Evolutionary conservation across 2,888 invertebrate species (phyloP).

Genomic region (Oxyscelio sp.): DNA sequence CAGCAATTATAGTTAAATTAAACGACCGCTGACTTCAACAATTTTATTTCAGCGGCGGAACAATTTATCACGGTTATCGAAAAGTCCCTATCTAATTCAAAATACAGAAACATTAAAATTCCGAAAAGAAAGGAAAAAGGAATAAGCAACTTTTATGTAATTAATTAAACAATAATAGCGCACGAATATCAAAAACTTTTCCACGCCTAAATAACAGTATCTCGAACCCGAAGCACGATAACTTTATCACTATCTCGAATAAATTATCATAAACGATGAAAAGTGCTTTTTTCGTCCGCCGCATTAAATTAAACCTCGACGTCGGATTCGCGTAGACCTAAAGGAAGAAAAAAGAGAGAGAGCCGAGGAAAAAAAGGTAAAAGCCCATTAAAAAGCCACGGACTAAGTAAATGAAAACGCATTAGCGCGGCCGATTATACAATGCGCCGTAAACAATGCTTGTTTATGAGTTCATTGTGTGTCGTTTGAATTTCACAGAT

Average conservation of each 20-base stretch:
- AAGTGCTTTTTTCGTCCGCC: conserved; percentile 38
- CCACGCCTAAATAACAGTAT: conserved; percentile 42
- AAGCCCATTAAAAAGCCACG: conserved; percentile 1
- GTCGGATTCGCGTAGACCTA: background rate
- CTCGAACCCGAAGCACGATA: conserved; percentile 54
- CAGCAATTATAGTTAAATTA: no score
- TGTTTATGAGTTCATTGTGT: conserved; percentile 48
- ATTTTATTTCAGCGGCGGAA: no score
- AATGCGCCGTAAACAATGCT: conserved; percentile 41
- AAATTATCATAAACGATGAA: conserved; percentile 63
- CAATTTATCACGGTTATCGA: no score
- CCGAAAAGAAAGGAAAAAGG: no score
- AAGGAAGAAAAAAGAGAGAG: background rate
- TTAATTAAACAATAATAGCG: no score
- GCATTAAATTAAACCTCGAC: background rate
- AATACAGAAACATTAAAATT: no score
- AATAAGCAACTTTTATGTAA: no score
- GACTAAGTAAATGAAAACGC: conserved; percentile 1
- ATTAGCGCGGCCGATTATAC: background rate
- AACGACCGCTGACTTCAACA: no score
- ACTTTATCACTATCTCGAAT: conserved; percentile 55
- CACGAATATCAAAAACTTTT: conserved; percentile 38
- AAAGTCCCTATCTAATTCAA: no score
- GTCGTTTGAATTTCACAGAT: conserved; percentile 36
- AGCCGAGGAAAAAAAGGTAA: background rate